Base-by-base conservation (phyloP, 2,113 vertebrate genomes). In the Micronisus gabar region DNA sequence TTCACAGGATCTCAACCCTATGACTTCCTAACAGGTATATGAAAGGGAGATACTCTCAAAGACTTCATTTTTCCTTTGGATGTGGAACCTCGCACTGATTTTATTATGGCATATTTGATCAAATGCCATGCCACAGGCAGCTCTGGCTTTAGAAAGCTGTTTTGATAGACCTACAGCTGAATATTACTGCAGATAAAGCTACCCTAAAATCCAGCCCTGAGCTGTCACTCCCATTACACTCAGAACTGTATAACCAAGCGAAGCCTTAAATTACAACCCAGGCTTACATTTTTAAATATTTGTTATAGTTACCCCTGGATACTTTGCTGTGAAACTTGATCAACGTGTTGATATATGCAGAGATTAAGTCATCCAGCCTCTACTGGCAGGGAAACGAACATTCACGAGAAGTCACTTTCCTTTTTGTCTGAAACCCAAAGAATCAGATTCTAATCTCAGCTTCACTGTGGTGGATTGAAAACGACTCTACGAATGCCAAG, bases 271-370 rank as follows among this genome's bases (percentile, higher is more conserved):
- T 90, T 95, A 86, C 81, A 91, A 36, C 11, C n/a, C 11, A 2
- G 81, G 23, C 29, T 74, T 70, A 76, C 25, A 66, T 86, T 88
- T 95, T 94, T 5, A 91, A 94, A 76, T 95, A 88, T 95, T 96
- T 95, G 58, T 89, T 93, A 93, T 66, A 95, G 86, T 81, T 95
- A 94, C 73, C 81, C 52, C 62, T 88, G 67, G 74, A 96, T 86
- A 96, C 61, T 95, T 95, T 48, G 74, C 81, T 94, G 58, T 88
- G 96, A 94, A 97, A 96, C 67, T 59, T 34, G 71, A 97, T 80
- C 95, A 93, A 58, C 5, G 13, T 90, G 95, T 58, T 95, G 93
- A 95, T 95, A 85, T 85, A 94, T 47, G 86, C 53, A 87, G 84
- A 90, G 84, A 89, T 94, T 95, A 97, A 97, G 86, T 88, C 81